Evolutionary conservation across 2,888 invertebrate genomes (phyloP), one percentile per base, ranked within the genome.

Genomic region (Drosophila koepferae): DNA sequence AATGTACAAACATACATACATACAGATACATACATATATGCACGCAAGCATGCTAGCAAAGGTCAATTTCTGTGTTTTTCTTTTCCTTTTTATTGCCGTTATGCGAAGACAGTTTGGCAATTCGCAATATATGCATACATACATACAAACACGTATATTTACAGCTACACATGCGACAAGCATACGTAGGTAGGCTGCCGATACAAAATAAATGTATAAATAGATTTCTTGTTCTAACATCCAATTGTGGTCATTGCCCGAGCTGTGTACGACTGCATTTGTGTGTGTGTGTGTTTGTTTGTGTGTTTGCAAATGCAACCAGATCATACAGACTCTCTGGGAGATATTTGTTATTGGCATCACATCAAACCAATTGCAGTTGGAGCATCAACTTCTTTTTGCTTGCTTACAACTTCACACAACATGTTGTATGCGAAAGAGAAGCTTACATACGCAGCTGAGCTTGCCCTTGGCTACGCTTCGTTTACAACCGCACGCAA

Each of bases 221-320:
- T 43, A 34, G 53, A 59, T 53, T 69, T 69, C 68, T 60, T 36
- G 69, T 59, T 69, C 43, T 67, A n/a, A n/a, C 31, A 31, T 14
- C 31, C 38, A 40, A 43, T 54, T 46, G 41, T 60, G 53, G 70
- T 60, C 60, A 69, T 48, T 69, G 60, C 40, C 38, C 53, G 59
- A 43, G 16, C 5, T 55, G 28, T 36, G 20, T 34, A 20, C 44
- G 44, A 3, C 7, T 51, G 34, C 12, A 38, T n/a, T 23, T 36
- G 40, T 41, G 36, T 34, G 36, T 23, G 38, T 43, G 31, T 38
- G 23, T 41, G 28, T 40, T 34, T 41, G 16, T 20, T 34, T 41
- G 28, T 40, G 40, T 41, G 16, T 20, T 34, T 28, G 36, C 20
- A 40, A 16, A 20, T 67, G 48, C 63, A 74, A 67, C 34, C 55